Base-by-base conservation (phyloP, 2,113 vertebrate species). In the Alligator sinensis region DNA sequence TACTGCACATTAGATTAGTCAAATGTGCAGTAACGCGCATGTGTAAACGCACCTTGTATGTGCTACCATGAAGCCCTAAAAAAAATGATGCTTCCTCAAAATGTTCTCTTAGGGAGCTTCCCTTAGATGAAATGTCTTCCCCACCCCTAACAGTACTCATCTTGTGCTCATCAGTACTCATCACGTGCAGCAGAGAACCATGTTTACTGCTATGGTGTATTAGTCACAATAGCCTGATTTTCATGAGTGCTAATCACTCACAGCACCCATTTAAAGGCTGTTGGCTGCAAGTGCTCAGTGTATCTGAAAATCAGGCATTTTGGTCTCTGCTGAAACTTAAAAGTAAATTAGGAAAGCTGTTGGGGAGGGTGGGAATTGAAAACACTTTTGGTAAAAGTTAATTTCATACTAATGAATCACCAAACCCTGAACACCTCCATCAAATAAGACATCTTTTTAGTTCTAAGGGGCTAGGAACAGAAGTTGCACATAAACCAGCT, bases 211-310 rank as follows among this genome's bases (percentile, higher is more conserved):
- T 5, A 16, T 54, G 34, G 34, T 84, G 93, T 94, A 66, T 86
- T 91, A 95, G 91, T 84, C 80, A 94, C 22, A 55, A 76, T 82
- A 76, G n/a, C 85, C 87, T 91, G 86, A 84, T 96, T 93, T 92
- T 93, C 59, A 76, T 75, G 84, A 14, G 14, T 84, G 80, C 47
- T 86, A 30, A 9, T 88, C 76, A 14, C 86, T 80, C 0, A 4
- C 86, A 88, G 81, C 59, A 82, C 88, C 79, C 16, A 58, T 88
- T 47, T 88, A 96, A 91, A 64, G 84, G 21, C 47, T 64, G 2
- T 60, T 0, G 0, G 47, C 30, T 86, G 72, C 57, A 88, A 25
- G 27, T 57, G 19, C 61, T 88, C 27, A 75, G 59, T 86, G 66
- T 47, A 38, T 70, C 84, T 78, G 82, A 92, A 88, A 96, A 82